These are phyloP conservation scores for Dromococcyx pavoninus DNA, from an alignment of 2,797 vertebrate genomes.

Conservation along the genomic window DNA sequence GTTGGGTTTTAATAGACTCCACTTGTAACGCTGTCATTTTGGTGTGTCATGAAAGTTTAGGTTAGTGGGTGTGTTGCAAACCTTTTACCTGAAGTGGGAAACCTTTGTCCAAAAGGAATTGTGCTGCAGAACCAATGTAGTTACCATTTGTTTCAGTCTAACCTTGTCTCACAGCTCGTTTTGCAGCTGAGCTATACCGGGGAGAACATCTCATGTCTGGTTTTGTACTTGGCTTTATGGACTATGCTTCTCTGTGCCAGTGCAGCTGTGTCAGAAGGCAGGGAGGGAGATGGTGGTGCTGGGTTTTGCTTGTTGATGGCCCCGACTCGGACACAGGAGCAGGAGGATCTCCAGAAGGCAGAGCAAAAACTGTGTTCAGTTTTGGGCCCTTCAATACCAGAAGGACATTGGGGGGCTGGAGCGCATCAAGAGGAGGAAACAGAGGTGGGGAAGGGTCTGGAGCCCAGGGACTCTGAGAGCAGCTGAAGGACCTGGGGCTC, in stretches of 20 bases:
- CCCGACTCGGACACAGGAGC: not conserved
- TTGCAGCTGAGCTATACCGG: not conserved
- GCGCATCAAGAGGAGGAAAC: too few relatives aligned
- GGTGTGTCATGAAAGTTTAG: not conserved
- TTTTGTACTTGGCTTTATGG: not conserved
- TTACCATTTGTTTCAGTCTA: not conserved
- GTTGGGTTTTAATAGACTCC: not conserved
- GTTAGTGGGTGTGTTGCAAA: not conserved
- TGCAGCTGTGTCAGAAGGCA: not conserved
- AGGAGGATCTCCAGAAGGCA: not conserved
- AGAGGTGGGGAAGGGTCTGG: too few relatives aligned
- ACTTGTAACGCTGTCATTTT: not conserved
- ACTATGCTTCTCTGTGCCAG: not conserved
- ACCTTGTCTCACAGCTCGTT: accelerated
- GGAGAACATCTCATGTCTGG: accelerated
- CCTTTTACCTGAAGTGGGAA: not conserved
- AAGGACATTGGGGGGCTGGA: too few relatives aligned
- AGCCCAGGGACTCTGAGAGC: too few relatives aligned
- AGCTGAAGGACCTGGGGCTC: too few relatives aligned
- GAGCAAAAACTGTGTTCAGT: too few relatives aligned
- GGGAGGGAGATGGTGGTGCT: not conserved
- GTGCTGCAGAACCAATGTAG: not conserved
- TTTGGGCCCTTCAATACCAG: too few relatives aligned
- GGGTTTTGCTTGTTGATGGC: not conserved
- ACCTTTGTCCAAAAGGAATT: not conserved